Evolutionary conservation across 2,113 vertebrate genomes (phyloP), one percentile per base, ranked within the genome.

Genomic region (Ranitomeya imitator): DNA sequence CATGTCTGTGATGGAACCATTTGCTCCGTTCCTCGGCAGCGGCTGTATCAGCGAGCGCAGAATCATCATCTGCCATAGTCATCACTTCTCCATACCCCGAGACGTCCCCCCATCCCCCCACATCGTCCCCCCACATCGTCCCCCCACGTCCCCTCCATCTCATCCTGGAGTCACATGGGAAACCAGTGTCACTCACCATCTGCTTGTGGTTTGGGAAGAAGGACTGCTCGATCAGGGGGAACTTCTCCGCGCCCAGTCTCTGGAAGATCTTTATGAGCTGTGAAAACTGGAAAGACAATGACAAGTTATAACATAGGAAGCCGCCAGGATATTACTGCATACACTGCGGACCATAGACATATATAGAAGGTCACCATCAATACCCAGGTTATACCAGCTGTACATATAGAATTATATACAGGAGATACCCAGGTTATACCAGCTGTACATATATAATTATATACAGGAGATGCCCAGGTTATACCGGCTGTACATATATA

Each of bases 261-360:
- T 95, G 97, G 95, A 97, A 99, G 92, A 99, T 97, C 92, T 97
- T 98, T 91, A 99, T 98, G 93, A 99, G 97, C 77, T 99, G 98
- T 88, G 98, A 97, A 91, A 99, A 99, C 98, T 99, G 95, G 74
- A 91, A 86, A 85, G 4, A 92, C 52, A 91, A 81, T 93, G 79
- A 92, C 69, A 74, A 79, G 3, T 18, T 59, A 82, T 18, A 52
- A 10, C 51, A 61, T 31, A n/a, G 23, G 54, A 74, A 12, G 61
- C 59, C 52, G 9, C 14, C 60, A 76, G 23, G 18, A 26, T 63
- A 55, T 26, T 65, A 63, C 19, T 61, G 65, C 16, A 52, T 69
- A 16, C 18, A 51, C 6, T 7, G 15, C 61, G 4, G n/a, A 16
- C 55, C 76, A 52, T 6, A 51, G 14, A 31, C 51, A 79, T 21